Base-by-base conservation (phyloP, 2,113 vertebrate species). In the Athene noctua region DNA sequence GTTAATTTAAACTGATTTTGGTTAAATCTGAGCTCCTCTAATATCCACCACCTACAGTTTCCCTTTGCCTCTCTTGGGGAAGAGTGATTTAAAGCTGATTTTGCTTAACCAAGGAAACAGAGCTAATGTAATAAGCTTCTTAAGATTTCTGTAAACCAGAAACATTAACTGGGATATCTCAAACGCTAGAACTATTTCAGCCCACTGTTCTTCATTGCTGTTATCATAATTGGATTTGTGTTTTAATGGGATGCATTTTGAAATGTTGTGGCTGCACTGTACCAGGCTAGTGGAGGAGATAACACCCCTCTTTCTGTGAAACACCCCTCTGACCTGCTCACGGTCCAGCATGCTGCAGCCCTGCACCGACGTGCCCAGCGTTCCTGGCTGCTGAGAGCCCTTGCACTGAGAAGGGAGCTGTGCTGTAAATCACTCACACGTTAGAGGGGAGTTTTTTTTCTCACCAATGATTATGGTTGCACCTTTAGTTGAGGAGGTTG, bases 401-500 rank as follows among this genome's bases (percentile, higher is more conserved):
- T 89, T 92, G 62, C 9, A 13, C 95, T 40, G 81, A 15, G 72
- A 94, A 94, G 40, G 62, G 71, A 96, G 61, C 62, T 2, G 22
- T 1, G 2, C 54, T 73, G 80, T 97, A 97, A 97, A 97, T 97
- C 95, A 91, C 79, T 90, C 81, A 88, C 77, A 49, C 27, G 34
- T 93, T 94, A 93, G 55, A 11, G 4, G 51, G 80, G 89, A 97
- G 80, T 57, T 68, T 58, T 94, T 94, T 80, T 97, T 93, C 94
- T 96, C 71, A 93, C 88, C 68, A 38, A 7, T 86, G 72, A 96
- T 96, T 96, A 94, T 2, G 34, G 94, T 83, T 95, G 92, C 26
- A 85, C 90, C 95, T 96, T 88, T 80, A 96, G 95, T 90, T 36
- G 68, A 94, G 87, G 94, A 96, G 86, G 94, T 92, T 96, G 90